Evolutionary conservation across 2,113 vertebrate species (phyloP).

Genomic region (Proterorhinus semilunaris): DNA sequence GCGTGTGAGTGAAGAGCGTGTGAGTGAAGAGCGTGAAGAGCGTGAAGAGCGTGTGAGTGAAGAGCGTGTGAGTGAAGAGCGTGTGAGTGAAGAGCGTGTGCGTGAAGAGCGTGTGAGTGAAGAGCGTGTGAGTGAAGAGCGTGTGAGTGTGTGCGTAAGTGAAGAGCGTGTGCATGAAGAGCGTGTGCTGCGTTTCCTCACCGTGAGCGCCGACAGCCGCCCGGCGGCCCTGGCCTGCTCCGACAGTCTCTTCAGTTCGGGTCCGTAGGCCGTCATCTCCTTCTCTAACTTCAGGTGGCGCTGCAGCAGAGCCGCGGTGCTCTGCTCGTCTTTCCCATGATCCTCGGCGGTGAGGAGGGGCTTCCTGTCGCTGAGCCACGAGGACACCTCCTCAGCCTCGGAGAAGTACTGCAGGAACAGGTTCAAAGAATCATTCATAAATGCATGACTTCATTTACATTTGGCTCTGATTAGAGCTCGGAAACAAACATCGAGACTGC

Average conservation of each 20-base stretch:
- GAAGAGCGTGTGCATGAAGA: neutral
- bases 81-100: neutral
- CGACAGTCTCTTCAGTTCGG: slow-evolving; percentile 76
- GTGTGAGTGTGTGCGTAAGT: too few species aligned
- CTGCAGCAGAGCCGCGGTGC: slow-evolving; percentile 73
- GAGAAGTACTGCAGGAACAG: slow-evolving; percentile 80
- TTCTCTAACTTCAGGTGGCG: slow-evolving; percentile 80
- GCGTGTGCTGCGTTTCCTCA: slow-evolving; percentile 44
- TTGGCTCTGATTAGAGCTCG: too few species aligned
- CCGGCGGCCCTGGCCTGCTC: slow-evolving; percentile 78
- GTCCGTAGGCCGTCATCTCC: slow-evolving; percentile 73
- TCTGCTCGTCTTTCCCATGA: slow-evolving; percentile 77
- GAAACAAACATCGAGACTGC: too few species aligned
- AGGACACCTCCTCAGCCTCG: slow-evolving; percentile 76
- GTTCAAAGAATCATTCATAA: too few species aligned
- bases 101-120: neutral
- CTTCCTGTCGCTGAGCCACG: slow-evolving; percentile 81
- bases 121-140: too few species aligned
- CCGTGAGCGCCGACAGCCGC: slow-evolving; percentile 68
- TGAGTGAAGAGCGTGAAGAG: too few species aligned
- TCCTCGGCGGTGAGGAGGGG: slow-evolving; percentile 75
- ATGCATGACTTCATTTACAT: too few species aligned
- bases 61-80: too few species aligned
- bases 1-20: too few species aligned
- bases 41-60: too few species aligned